Base-by-base conservation (phyloP, 92 coral and sea anemone species). In the Epizoanthus fatuus region DNA sequence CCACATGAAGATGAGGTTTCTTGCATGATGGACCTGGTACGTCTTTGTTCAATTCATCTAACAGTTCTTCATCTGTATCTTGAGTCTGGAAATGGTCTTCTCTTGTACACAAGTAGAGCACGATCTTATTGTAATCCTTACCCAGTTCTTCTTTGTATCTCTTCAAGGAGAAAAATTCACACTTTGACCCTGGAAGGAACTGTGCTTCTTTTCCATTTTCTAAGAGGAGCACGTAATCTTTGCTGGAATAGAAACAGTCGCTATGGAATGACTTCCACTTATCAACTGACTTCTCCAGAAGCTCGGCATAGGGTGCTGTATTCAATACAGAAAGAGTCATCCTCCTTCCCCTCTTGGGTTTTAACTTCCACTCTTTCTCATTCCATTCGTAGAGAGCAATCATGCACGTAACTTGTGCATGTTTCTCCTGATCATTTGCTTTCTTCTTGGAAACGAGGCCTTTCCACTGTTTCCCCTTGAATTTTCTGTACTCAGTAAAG, bases 221-320 rank as follows among this genome's bases (percentile, higher is more conserved):
- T 22, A 22, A 22, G 25, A 22, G 25, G 25, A 22, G 25, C 25
- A 22, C 0, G 25, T 22, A 47, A 54, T 67, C n/a, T 38, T 81
- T 52, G 4, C 57, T 67, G 13, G 53, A 64, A 3, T 68, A 51
- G 32, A 22, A 81, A 39, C 65, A 42, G 40, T 81, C 77, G 47
- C 75, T 63, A 25, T 81, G 86, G 51, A 19, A 81, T 9, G 64
- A 19, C 52, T 7, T 3, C 86, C 86, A 81, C 86, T 81, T 81
- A 13, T 20, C 52, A 51, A 81, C 76, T 51, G 65, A 74, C 55
- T 49, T 67, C 42, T 51, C 38, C 53, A 47, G 86, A 40, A 81
- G 54, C 5, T 9, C 16, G 55, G 76, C 76, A 81, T 81, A 81
- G 54, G 86, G 77, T 67, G 45, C 76, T 66, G 64, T 81, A 67